Evolutionary conservation across 2,888 invertebrate species (phyloP).

Genomic region (Chrysolina oricalcia): DNA sequence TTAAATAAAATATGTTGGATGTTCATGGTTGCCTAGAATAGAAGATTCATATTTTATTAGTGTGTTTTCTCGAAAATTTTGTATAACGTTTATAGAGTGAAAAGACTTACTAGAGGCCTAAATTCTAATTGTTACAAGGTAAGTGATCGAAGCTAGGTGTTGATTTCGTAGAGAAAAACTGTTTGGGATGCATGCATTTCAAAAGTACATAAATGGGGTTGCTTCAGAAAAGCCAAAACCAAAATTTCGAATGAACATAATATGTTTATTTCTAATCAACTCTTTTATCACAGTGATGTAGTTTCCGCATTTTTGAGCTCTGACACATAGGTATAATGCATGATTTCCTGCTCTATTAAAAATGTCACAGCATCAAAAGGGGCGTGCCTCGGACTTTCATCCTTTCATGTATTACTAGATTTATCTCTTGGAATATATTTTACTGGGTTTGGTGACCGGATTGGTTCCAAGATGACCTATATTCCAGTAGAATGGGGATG

Average conservation of each 20-base stretch:
- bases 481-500: not conserved
- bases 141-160: conserved; percentile 15
- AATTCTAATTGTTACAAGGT: conserved; percentile 37
- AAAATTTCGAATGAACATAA: too few species aligned
- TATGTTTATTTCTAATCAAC: too few species aligned
- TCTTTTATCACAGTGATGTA: too few species aligned
- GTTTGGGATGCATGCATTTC: too few species aligned
- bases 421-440: not conserved
- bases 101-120: conserved; percentile 41
- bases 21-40: conserved; percentile 47
- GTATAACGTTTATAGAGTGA: conserved; percentile 49
- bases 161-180: too few species aligned
- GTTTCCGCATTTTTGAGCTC: too few species aligned
- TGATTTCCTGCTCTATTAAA: not conserved
- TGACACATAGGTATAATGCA: not conserved
- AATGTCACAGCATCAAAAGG: not conserved
- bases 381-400: not conserved
- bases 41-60: conserved; percentile 54
- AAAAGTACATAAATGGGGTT: too few species aligned
- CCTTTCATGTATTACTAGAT: not conserved
- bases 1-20: conserved; percentile 46
- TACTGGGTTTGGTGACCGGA: conserved; percentile 1
- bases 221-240: too few species aligned
- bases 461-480: not conserved
- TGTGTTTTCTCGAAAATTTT: conserved; percentile 54